Percentiles rank a stretch among this genome's conserved stretches.
Evolutionary conservation across 2,113 vertebrate genomes (phyloP).

Genomic region (Hypocryptadius cinnamomeus): DNA sequence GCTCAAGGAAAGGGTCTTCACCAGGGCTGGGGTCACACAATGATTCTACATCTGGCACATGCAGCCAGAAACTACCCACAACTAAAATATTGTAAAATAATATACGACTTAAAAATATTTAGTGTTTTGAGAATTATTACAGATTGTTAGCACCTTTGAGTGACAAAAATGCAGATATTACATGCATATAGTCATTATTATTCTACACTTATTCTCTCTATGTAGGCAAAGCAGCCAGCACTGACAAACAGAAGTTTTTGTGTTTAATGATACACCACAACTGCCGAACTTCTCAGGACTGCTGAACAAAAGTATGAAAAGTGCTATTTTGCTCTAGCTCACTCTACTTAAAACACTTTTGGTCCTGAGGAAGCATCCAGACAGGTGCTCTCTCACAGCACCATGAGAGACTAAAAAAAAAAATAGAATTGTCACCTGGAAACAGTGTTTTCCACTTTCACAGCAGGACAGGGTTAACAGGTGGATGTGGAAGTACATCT

Average conservation of each 20-base stretch:
- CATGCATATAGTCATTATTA: background rate
- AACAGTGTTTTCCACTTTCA: background rate
- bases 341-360: rapidly evolving
- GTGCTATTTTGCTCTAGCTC: background rate
- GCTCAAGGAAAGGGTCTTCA: background rate
- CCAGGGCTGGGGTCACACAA: too few relatives aligned
- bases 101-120: rapidly evolving
- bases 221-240: rapidly evolving
- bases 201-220: rapidly evolving
- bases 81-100: background rate
- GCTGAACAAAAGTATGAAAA: background rate
- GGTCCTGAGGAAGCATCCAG: background rate
- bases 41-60: background rate
- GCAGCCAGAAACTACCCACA: background rate
- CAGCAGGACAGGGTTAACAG: background rate
- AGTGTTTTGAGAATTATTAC: background rate
- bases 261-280: background rate
- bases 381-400: background rate
- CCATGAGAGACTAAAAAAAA: background rate
- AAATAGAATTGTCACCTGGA: background rate
- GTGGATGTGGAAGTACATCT: background rate
- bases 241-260: background rate
- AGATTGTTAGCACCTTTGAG: background rate
- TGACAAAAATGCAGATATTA: rapidly evolving
- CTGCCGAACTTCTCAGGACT: background rate